Base-by-base conservation (phyloP, 2,113 vertebrate species). In the Nibea coibor region DNA sequence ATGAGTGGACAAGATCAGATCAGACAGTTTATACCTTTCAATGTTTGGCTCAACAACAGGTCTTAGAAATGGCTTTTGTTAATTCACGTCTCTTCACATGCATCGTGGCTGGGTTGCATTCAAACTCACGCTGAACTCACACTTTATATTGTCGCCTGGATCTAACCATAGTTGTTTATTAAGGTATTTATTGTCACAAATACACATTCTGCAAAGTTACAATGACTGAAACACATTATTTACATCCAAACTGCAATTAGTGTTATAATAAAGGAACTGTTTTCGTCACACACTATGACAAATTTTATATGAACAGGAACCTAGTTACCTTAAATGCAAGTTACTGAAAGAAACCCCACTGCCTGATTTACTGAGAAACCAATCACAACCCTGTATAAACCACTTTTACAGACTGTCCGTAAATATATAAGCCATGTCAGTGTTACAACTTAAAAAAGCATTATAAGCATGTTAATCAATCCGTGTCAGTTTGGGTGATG, bases 381-480 rank as follows among this genome's bases (percentile, higher is more conserved):
- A 31, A 74, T 81, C 59, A 69, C 43, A 83, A 78, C 81, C 86
- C 70, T 80, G 77, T 85, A 88, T 83, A 68, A 84, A 86, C 82
- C 78, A 74, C 20, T 19, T 75, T 19, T 75, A 87, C 54, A 57
- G 74, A 59, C 64, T 58, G 28, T 45, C 54, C 54, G 59, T 79
- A 39, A 63, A 78, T 68, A 69, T 24, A 61, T 71, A 56, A 80
- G 61, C 54, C 14, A 72, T 15, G 47, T 71, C 69, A 54, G 14
- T 48, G 22, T 73, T 26, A 59, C 67, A 66, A 66, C 57, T 43
- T 50, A 14, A 78, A 78, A 26, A 73, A 42, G 54, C 62, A 68
- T 66, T 22, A 39, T 8, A 39, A 58, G 10, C 51, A 35, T 9
- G 59, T 56, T 57, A 45, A 59, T 74, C 67, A 28, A 12, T 76